Percentiles rank a stretch among this genome's conserved stretches.
Evolutionary conservation across 2,888 invertebrate genomes (phyloP).

Genomic region (Drosophila macrospina): DNA sequence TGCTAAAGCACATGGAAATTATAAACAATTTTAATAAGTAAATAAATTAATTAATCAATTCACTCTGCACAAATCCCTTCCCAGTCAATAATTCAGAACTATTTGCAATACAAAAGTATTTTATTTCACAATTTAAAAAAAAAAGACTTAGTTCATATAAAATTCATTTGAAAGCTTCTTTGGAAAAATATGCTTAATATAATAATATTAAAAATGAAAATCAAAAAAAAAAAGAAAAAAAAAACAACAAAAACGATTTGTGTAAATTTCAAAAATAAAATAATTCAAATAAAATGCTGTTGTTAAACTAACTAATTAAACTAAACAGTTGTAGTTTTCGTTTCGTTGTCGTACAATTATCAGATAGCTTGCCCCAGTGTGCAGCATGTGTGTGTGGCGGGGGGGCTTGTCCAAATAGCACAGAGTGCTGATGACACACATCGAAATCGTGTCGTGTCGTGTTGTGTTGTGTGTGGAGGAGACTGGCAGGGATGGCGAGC

Average conservation of each 20-base stretch:
- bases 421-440: conserved; percentile 14
- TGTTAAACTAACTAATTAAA: neutral
- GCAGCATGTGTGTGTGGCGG: neutral
- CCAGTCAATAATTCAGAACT: too few relatives aligned
- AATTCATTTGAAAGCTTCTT: conserved; percentile 18
- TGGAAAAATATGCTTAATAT: conserved; percentile 12
- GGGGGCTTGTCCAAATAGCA: conserved; percentile 15
- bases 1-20: too few relatives aligned
- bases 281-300: conserved; percentile 4
- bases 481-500: neutral
- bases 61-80: neutral
- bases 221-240: too few relatives aligned
- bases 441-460: neutral
- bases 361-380: conserved; percentile 1
- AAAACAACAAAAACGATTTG: conserved; percentile 2
- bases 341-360: neutral
- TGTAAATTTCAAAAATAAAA: conserved; percentile 10
- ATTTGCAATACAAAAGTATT: conserved; percentile 14
- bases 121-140: conserved; percentile 15
- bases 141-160: conserved; percentile 15
- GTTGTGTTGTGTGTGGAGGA: too few relatives aligned
- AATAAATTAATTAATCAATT: too few relatives aligned
- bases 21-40: too few relatives aligned
- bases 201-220: neutral
- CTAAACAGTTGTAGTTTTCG: neutral